Evolutionary conservation across 2,113 vertebrate species (phyloP).

Genomic region (Gobiocypris rarus): DNA sequence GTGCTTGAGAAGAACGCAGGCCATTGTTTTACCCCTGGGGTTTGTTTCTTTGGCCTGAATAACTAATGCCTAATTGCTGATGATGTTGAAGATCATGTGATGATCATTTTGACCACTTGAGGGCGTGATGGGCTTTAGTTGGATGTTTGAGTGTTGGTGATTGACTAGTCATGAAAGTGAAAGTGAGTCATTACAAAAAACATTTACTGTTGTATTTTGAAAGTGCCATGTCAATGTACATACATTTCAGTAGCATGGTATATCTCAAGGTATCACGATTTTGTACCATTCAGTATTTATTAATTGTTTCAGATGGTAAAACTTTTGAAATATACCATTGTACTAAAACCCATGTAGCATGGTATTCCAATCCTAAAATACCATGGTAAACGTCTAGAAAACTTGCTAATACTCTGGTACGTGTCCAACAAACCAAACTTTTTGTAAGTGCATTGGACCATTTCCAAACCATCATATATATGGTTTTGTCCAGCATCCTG

Average conservation of each 20-base stretch:
- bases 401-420: no score
- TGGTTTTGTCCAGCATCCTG: not conserved
- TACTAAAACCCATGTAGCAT: not conserved
- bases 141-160: not conserved
- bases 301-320: not conserved
- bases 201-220: not conserved
- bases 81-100: slow-evolving; percentile 29
- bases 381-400: not conserved
- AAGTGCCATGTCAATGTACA: not conserved
- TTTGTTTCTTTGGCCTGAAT: slow-evolving; percentile 32
- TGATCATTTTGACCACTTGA: slow-evolving; percentile 68
- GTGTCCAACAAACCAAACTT: not conserved
- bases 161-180: not conserved
- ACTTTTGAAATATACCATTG: not conserved
- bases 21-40: slow-evolving; percentile 28
- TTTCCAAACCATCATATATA: not conserved
- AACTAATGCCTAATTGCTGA: not conserved
- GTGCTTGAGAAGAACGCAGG: slow-evolving; percentile 15
- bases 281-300: no score
- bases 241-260: not conserved
- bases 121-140: slow-evolving; percentile 62
- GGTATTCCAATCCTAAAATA: not conserved
- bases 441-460: not conserved
- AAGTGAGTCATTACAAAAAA: not conserved
- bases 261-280: no score